Evolutionary conservation across 2,797 vertebrate genomes (phyloP), one percentile per base, ranked within the genome.

Genomic region (Acanthurus lineatus): DNA sequence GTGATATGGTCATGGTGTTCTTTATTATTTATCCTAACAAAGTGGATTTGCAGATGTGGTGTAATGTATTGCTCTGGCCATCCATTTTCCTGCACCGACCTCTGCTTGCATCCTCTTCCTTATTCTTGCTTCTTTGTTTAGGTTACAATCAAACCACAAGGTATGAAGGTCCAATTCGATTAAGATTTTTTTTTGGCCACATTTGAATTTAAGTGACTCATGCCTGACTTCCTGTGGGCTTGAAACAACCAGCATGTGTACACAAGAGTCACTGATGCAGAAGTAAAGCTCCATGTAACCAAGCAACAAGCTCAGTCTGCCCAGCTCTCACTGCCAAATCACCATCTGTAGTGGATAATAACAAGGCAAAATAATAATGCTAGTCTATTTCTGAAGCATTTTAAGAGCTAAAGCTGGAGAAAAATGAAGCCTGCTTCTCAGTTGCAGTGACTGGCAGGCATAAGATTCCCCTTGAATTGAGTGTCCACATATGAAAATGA

Each of bases 1-100:
- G 77, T 89, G 87, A 80, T 83, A 86, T 91, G 82, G 87, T 85
- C 82, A 82, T 81, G 72, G 79, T 88, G 87, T 90, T 88, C 69
- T 84, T 81, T 84, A 85, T 89, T 75, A 83, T 90, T 85, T 80
- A 56, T 83, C 66, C 73, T 88, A 77, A 87, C 88, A 79, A 88
- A 87, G 67, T 58, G 16, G 69, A 85, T 92, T 88, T 90, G 71
- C 87, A 77, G 75, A 83, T 76, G 79, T 90, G 83, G 81, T 85
- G 77, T 90, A 86, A 92, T 88, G 90, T 92, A 90, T 89, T 90
- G 88, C 89, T 91, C 88, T 92, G 90, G 90, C 78, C 73, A 61
- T 63, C 86, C 77, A 19, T 85, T 56, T 42, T 73, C 77, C 61
- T 49, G 60, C 73, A 54, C 53, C 64, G 72, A 44, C 67, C 74